Evolutionary conservation across 1,140 invertebrate genomes (phyloP).

Genomic region (Ooceraea biroi): DNA sequence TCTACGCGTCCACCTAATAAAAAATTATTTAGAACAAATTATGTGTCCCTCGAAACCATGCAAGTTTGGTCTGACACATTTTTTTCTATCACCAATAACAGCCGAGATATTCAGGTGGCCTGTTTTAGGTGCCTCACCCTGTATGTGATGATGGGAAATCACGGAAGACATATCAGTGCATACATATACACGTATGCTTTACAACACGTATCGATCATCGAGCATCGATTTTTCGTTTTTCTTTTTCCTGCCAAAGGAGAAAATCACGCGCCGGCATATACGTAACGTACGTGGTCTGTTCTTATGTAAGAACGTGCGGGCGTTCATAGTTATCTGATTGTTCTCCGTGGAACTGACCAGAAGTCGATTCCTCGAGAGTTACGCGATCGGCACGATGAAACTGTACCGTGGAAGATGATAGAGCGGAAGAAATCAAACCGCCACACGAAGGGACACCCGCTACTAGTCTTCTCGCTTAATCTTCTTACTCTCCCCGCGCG

Average conservation of each 20-base stretch:
- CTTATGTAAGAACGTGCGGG: constrained; percentile 70
- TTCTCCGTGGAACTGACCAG: constrained; percentile 59
- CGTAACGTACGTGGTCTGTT: constrained; percentile 30
- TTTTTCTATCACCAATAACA: no score
- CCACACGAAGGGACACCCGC: constrained; percentile 38
- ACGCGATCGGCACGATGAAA: constrained; percentile 59
- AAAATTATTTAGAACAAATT: no score
- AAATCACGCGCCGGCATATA: constrained; percentile 16
- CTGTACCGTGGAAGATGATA: constrained; percentile 1
- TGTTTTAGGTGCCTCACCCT: no score
- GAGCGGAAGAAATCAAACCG: constrained; percentile 32
- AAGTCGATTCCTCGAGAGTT: constrained; percentile 69
- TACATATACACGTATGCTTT: no score
- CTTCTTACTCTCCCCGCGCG: not conserved
- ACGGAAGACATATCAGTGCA: not conserved
- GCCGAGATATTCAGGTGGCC: no score
- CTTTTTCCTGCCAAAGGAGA: constrained; percentile 45
- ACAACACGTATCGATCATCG: not conserved
- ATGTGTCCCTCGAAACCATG: no score
- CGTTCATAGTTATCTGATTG: constrained; percentile 72
- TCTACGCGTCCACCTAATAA: no score
- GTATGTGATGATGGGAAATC: not conserved
- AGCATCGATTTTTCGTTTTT: constrained; percentile 6
- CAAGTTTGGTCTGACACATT: no score
- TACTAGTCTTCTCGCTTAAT: constrained; percentile 1